Conservation (phyloP, 2,888 invertebrate genomes). For the Synergus japonicus region DNA sequence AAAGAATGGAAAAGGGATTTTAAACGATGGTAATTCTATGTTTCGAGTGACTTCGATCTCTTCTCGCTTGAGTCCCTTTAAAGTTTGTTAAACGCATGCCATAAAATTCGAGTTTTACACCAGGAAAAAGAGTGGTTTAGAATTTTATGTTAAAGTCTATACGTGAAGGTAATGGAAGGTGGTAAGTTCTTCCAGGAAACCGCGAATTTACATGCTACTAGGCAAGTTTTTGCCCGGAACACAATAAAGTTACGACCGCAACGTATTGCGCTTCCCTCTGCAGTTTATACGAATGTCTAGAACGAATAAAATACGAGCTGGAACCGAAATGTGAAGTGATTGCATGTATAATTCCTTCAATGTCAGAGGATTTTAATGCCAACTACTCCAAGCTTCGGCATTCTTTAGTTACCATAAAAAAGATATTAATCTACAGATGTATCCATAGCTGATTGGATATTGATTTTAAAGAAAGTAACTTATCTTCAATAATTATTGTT, state of each 20-base stretch:
- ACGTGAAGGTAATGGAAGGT: conserved; percentile 35
- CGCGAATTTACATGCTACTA: conserved; percentile 27
- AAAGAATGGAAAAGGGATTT: not conserved
- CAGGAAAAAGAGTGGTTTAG: conserved; percentile 7
- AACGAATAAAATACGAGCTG: conserved; percentile 35
- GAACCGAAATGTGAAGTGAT: conserved; percentile 29
- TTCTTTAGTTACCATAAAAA: conserved; percentile 6
- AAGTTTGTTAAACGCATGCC: conserved; percentile 16
- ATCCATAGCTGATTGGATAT: not conserved
- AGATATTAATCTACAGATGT: not conserved
- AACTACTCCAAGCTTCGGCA: not conserved
- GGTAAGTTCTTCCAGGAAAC: conserved; percentile 38
- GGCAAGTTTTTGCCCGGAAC: conserved; percentile 14
- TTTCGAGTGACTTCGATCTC: conserved; percentile 31
- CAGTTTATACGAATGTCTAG: conserved; percentile 32
- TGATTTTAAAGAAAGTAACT: not conserved
- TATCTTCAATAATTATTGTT: not conserved
- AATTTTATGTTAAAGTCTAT: conserved; percentile 22
- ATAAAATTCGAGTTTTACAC: conserved; percentile 25
- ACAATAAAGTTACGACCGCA: conserved; percentile 36
- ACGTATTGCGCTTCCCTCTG: conserved; percentile 15
- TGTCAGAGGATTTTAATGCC: conserved; percentile 11
- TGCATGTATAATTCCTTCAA: conserved; percentile 24
- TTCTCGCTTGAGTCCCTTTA: conserved; percentile 34
- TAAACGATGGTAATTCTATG: conserved; percentile 5